Percentiles rank a stretch among this genome's conserved stretches.
Evolutionary conservation across 2,888 invertebrate genomes (phyloP).

Genomic region (Agelastica alni): DNA sequence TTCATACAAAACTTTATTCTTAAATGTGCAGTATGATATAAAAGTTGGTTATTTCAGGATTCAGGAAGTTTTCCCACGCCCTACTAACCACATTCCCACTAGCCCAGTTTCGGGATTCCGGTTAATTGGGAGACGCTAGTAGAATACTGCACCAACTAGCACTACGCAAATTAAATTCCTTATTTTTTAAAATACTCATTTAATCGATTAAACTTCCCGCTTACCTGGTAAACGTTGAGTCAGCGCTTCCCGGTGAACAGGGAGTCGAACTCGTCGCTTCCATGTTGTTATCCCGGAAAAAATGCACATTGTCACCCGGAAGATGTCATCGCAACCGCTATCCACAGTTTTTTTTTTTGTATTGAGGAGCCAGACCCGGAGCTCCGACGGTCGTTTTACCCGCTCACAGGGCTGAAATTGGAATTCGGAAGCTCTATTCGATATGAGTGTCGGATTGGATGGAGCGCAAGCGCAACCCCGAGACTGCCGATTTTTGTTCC

Average conservation of each 20-base stretch:
- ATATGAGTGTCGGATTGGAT: slow-evolving; percentile 27
- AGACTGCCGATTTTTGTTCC: slow-evolving; percentile 18
- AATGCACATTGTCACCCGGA: slow-evolving; percentile 36
- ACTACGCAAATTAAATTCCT: neutral
- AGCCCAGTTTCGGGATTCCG: neutral
- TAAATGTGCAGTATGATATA: too few relatives aligned
- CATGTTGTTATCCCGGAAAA: slow-evolving; percentile 42
- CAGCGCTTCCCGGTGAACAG: slow-evolving; percentile 52
- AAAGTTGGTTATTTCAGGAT: too few relatives aligned
- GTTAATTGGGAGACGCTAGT: too few relatives aligned
- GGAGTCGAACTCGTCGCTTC: slow-evolving; percentile 56
- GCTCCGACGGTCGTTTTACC: slow-evolving; percentile 17
- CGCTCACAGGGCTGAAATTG: slow-evolving; percentile 26
- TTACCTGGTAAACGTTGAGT: slow-evolving; percentile 55
- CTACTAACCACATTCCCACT: slow-evolving; percentile 11
- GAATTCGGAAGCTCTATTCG: slow-evolving; percentile 29
- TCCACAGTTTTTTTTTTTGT: slow-evolving; percentile 14
- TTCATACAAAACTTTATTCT: too few relatives aligned
- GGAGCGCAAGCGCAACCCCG: slow-evolving; percentile 29
- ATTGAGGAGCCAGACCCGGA: slow-evolving; percentile 22
- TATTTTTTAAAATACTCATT: neutral
- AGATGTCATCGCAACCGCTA: slow-evolving; percentile 25
- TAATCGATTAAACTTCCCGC: slow-evolving; percentile 5
- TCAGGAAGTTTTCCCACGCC: slow-evolving; percentile 5
- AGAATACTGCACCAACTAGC: slow-evolving; percentile 4